Conservation (phyloP, 2,797 vertebrate species). For the Threskiornis aethiopicus region DNA sequence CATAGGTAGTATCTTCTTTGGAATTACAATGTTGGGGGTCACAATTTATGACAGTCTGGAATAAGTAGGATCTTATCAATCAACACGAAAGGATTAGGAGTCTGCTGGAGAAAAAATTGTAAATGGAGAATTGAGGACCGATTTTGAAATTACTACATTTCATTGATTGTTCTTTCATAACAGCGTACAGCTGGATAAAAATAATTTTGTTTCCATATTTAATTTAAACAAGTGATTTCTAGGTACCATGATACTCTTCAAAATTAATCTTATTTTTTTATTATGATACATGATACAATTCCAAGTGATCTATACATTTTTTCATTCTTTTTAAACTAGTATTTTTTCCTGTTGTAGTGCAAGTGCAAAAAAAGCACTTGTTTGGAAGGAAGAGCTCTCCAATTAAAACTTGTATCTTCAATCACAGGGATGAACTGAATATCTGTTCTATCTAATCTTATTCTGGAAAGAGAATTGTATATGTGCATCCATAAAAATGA, state of each 20-base stretch:
- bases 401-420: slow-evolving; percentile 22
- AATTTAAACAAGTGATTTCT: slow-evolving; percentile 41
- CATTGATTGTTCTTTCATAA: slow-evolving; percentile 34
- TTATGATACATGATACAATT: not conserved
- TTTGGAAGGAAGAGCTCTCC: not conserved
- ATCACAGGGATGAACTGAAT: not conserved
- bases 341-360: not conserved
- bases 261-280: not conserved
- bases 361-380: not conserved
- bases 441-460: slow-evolving; percentile 15
- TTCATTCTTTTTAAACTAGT: not conserved
- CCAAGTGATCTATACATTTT: not conserved
- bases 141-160: slow-evolving; percentile 50
- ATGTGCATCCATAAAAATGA: slow-evolving; percentile 26
- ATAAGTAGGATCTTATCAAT: not conserved
- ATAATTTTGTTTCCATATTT: slow-evolving; percentile 6
- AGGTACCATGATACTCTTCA: not conserved
- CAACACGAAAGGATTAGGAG: not conserved
- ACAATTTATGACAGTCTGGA: not conserved
- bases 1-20: not conserved
- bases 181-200: slow-evolving; percentile 19
- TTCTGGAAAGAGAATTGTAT: slow-evolving; percentile 45
- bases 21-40: slow-evolving; percentile 2
- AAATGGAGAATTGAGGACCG: slow-evolving; percentile 39
- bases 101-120: not conserved